phyloP scores from a whole-genome alignment of 2,797 vertebrate species.

The Gambusia yucatana region DNA sequence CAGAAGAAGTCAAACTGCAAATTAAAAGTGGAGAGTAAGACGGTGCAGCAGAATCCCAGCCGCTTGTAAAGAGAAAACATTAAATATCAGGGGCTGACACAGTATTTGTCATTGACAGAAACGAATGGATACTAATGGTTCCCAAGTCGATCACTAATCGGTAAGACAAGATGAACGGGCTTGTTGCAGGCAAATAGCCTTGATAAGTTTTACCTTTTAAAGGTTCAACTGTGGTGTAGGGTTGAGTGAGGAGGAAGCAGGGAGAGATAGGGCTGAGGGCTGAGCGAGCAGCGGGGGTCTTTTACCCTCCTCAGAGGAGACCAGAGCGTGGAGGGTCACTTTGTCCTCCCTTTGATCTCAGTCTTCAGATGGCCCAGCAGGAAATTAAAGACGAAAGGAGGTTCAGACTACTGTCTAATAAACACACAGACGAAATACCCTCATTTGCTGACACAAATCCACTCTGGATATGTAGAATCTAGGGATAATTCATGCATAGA shows the following conservation, averaged over 20 bases:
- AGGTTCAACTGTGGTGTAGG: conserved; percentile 56
- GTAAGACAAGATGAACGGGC: conserved; percentile 70
- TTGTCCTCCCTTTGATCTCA: conserved; percentile 84
- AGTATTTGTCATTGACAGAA: conserved; percentile 63
- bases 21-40: conserved; percentile 70
- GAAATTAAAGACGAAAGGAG: conserved; percentile 85
- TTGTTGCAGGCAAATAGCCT: conserved; percentile 70
- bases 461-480: conserved; percentile 38
- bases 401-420: conserved; percentile 80
- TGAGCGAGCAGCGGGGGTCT: conserved; percentile 57
- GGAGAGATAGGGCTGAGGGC: conserved; percentile 56
- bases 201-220: conserved; percentile 68
- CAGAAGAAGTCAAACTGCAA: conserved; percentile 72
- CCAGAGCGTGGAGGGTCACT: conserved; percentile 78
- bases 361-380: conserved; percentile 80
- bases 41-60: conserved; percentile 49
- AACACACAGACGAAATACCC: conserved; percentile 71
- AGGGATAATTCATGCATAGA: background rate
- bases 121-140: conserved; percentile 69
- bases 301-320: conserved; percentile 57
- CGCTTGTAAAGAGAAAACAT: conserved; percentile 51
- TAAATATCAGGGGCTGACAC: conserved; percentile 60
- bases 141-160: conserved; percentile 73
- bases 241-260: conserved; percentile 56
- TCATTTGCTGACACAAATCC: conserved; percentile 68